Evolutionary conservation across 2,113 vertebrate species (phyloP).

Genomic region (Pimephales promelas): DNA sequence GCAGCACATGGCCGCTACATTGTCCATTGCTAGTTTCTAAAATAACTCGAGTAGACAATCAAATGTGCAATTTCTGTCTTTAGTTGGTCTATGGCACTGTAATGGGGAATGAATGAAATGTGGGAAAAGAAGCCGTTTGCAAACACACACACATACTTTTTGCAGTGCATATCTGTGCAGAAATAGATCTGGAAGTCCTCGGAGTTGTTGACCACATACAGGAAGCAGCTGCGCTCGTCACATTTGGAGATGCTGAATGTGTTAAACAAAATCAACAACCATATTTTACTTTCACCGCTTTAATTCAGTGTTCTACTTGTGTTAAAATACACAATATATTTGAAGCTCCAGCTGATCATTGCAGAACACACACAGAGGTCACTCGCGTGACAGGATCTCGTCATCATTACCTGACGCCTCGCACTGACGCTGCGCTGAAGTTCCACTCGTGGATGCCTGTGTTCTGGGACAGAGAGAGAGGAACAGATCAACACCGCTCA

Average conservation of each 20-base stretch:
- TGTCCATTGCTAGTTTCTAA: neutral
- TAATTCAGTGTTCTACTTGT: no score
- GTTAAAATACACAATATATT: no score
- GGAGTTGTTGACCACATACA: slow-evolving; percentile 95
- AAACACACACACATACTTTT: slow-evolving; percentile 78
- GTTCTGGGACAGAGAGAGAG: slow-evolving; percentile 67
- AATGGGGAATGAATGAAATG: slow-evolving; percentile 20
- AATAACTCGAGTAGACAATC: neutral
- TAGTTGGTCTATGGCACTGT: slow-evolving; percentile 48
- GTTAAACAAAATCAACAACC: neutral
- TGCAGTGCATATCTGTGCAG: slow-evolving; percentile 96
- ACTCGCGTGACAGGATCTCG: no score
- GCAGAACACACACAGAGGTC: neutral
- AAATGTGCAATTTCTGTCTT: neutral
- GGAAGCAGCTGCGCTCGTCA: slow-evolving; percentile 95
- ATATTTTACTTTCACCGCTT: no score
- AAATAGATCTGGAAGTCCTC: slow-evolving; percentile 99
- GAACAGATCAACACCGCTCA: no score
- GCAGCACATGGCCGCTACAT: neutral
- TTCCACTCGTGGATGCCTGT: slow-evolving; percentile 98
- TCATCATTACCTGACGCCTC: slow-evolving; percentile 90
- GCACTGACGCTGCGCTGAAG: slow-evolving; percentile 87
- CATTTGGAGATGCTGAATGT: slow-evolving; percentile 93
- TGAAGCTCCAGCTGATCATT: no score
- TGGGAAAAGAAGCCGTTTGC: neutral